A percentile compares a stretch with the other conserved stretches of the same genome.
These are phyloP conservation scores for Leptarthrus brevirostris DNA, from an alignment of 2,888 invertebrate genomes.

Conservation along the genomic window DNA sequence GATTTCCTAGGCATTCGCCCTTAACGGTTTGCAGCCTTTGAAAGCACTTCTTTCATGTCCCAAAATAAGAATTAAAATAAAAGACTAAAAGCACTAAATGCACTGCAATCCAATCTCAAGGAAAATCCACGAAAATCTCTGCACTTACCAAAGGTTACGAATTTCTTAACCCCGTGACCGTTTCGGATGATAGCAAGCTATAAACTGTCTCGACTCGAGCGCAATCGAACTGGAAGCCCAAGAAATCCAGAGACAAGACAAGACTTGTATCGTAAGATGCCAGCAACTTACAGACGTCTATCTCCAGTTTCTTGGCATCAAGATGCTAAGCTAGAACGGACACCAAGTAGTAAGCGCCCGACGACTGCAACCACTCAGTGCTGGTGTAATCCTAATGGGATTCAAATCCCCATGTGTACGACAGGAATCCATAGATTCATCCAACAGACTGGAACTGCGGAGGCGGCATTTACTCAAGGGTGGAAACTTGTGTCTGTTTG, in stretches of 20 bases:
- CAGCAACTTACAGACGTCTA: conserved; percentile 3
- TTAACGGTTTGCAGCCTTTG: too few relatives aligned
- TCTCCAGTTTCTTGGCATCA: conserved; percentile 21
- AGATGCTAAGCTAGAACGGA: background rate
- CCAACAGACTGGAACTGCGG: too few relatives aligned
- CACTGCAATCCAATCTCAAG: conserved; percentile 5
- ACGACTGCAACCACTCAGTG: background rate
- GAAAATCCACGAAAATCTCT: conserved; percentile 23
- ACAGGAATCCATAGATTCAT: too few relatives aligned
- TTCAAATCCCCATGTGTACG: too few relatives aligned
- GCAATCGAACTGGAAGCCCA: conserved; percentile 17
- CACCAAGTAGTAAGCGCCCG: background rate
- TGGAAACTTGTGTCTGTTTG: too few relatives aligned
- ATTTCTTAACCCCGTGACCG: conserved; percentile 40
- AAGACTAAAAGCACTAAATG: conserved; percentile 3
- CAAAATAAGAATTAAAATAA: background rate
- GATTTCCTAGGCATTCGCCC: too few relatives aligned
- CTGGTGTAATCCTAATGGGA: too few relatives aligned
- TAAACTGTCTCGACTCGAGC: conserved; percentile 44
- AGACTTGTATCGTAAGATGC: conserved; percentile 31
- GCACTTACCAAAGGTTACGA: conserved; percentile 26
- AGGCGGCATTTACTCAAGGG: too few relatives aligned
- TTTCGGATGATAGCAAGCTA: conserved; percentile 42
- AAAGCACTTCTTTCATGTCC: too few relatives aligned
- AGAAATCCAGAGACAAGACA: conserved; percentile 3